Evolutionary conservation across 2,888 invertebrate genomes (phyloP), one percentile per base, ranked within the genome.

Genomic region (Yponomeuta sedellus): DNA sequence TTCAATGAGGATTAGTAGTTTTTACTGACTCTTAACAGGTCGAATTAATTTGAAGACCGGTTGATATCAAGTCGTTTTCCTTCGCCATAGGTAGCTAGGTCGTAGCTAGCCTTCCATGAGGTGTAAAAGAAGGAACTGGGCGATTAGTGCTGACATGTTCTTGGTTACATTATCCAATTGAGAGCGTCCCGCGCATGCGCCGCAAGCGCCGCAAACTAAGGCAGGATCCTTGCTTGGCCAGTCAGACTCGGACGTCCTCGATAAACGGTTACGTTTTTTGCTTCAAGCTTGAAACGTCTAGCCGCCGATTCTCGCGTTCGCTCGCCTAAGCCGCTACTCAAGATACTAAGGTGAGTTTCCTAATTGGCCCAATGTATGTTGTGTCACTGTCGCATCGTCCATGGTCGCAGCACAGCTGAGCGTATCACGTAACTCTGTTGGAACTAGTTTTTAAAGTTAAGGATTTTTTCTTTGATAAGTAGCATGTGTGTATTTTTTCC

Each of bases 391-490:
- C 16, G 44, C 16, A 52, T 52, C 16, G 16, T 52, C 44, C 44
- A 52, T 4, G 2, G 44, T 52, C 44, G 44, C 25, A 11, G 44
- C 63, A 63, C 63, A 63, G 63, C 63, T 63, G 40, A 63, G 44
- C 44, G 44, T 52, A 34, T 63, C 63, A 63, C 63, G 63, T 63
- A 63, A 63, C 63, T 63, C 44, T 44, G 44, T 12, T 16, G 44
- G 22, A 28, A 44, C 22, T 44, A 63, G 63, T 63, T 63, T 40
- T 6, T 6, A 40, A 63, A 63, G 63, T 63, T 63, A 11, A 63
- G 20, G 20, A 19, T 39, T 22, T 61, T 28, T 61, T 16, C 25
- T 25, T 34, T 52, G 16, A 52, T 52, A 52, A 16, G 3, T 16
- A 44, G 44, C 16, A 34, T 52, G 4, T 52, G 12, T 52, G 44